Base-by-base conservation (phyloP, 2,113 vertebrate genomes). In the Nothoprocta perdicaria region DNA sequence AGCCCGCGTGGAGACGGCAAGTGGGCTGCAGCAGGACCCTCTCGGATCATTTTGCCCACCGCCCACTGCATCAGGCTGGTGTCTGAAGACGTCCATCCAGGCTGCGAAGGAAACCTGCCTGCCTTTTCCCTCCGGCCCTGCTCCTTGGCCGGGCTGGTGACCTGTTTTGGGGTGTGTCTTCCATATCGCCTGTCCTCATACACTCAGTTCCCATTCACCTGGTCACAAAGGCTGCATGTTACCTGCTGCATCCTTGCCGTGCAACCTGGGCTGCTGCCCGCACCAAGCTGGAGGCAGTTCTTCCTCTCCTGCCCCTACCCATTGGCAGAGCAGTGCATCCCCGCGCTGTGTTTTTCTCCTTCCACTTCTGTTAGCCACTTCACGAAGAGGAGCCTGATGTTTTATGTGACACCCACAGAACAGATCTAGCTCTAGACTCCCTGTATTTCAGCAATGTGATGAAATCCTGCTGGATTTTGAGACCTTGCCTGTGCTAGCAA, bases 221-320 rank as follows among this genome's bases (percentile, higher is more conserved):
- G 82, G 69, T 38, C 35, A 38, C 35, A 93, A 94, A 85, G 74
- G 86, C 75, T 74, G 68, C 83, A 88, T 80, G 61, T 80, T 43
- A 33, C 41, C 79, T 94, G 65, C 45, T 60, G 38, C 46, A 77
- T 89, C 78, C 85, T 83, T 55, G 14, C 72, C 35, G 2, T 33
- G 52, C 61, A 46, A 4, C 27, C 60, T 68, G 84, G 66, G 80
- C 72, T 52, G 68, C 65, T 93, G 84, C 86, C 81, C 87, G 60
- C 22, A 78, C 38, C 24, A 2, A n/a, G 43, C 87, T 96, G 91
- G 68, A 93, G 95, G 74, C 82, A 80, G 80, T 91, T 90, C 92
- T 78, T 91, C 89, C 57, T 41, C 79, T 88, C 52, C 31, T 86
- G 27, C 68, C 90, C 72, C 60, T 88, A 88, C 43, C 55, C 29